Base-by-base conservation (phyloP, 2,797 vertebrate genomes). In the Paratrypauchen microcephalus region DNA sequence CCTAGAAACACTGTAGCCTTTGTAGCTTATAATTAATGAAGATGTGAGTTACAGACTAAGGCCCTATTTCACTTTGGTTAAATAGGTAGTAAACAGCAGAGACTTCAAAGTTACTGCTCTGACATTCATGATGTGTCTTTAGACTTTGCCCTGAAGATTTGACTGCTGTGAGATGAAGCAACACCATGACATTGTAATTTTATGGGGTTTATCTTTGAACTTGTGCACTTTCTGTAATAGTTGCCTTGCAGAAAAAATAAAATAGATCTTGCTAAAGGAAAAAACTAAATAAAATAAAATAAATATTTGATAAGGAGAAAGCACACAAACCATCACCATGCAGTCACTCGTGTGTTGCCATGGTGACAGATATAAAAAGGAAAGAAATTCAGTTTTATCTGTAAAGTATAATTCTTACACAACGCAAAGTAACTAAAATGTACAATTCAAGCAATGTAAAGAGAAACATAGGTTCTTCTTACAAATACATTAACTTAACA, bases 1-100 rank as follows among this genome's bases (percentile, higher is more conserved):
- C 41, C 21, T 26, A 39, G 26, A 6, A 77, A 58, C 15, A 55
- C 60, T 48, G 71, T 56, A 58, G 48, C 60, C 75, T 84, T 87
- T 85, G 72, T 55, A 55, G 78, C 76, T 28, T 80, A 68, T 39
- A 30, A 58, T 58, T 60, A 79, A 74, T 63, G 73, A 24, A 61
- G 66, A 77, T 45, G 75, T 65, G 32, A 69, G 70, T 21, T 83
- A 75, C 47, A 70, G 36, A 54, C 39, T 68, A 24, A 72, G 41
- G 62, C 62, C 39, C 41, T 58, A n/a, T 66, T 63, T 73, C 30
- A 77, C 80, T 88, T 90, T 89, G 87, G 88, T 87, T 84, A 13
- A 77, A 54, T 52, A 65, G n/a, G n/a, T n/a, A 77, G n/a, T 75
- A 74, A 84, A 65, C 66, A 16, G 66, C 23, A 26, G 71, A 69